Conservation (phyloP, 2,797 vertebrate genomes). For the Borostomias antarcticus region DNA sequence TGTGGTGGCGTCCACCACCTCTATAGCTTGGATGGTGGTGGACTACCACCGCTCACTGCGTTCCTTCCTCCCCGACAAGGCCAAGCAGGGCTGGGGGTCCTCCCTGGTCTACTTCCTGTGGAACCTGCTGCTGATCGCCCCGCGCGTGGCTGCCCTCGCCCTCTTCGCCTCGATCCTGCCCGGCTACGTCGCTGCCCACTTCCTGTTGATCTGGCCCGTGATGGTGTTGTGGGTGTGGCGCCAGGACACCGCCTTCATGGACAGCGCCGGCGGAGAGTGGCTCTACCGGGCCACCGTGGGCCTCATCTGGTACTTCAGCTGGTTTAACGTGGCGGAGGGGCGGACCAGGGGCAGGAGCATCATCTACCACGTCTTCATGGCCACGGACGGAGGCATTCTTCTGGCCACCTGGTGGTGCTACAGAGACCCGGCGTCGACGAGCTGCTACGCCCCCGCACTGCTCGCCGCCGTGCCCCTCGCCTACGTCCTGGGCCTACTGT, state of each 20-base stretch:
- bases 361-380: slow-evolving; percentile 86
- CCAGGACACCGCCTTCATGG: slow-evolving; percentile 90
- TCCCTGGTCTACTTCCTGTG: slow-evolving; percentile 87
- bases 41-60: slow-evolving; percentile 94
- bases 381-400: slow-evolving; percentile 78
- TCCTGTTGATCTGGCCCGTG: slow-evolving; percentile 77
- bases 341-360: slow-evolving; percentile 76
- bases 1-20: slow-evolving; percentile 79
- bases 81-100: slow-evolving; percentile 76
- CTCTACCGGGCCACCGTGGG: slow-evolving; percentile 88
- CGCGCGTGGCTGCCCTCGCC: slow-evolving; percentile 80
- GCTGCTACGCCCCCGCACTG: slow-evolving; percentile 49
- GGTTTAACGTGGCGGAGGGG: slow-evolving; percentile 90
- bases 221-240: slow-evolving; percentile 84
- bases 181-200: slow-evolving; percentile 73
- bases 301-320: slow-evolving; percentile 94
- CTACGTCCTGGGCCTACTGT: slow-evolving; percentile 79
- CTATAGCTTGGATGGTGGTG: slow-evolving; percentile 92
- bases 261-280: slow-evolving; percentile 75
- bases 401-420: slow-evolving; percentile 75
- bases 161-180: slow-evolving; percentile 85
- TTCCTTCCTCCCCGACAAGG: slow-evolving; percentile 85
- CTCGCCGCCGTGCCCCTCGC: slow-evolving; percentile 51
- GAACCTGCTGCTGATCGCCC: slow-evolving; percentile 90
- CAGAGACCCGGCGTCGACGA: slow-evolving; percentile 47